Base-by-base conservation (phyloP, 2,888 invertebrate genomes). In the Drosophila cognata region DNA sequence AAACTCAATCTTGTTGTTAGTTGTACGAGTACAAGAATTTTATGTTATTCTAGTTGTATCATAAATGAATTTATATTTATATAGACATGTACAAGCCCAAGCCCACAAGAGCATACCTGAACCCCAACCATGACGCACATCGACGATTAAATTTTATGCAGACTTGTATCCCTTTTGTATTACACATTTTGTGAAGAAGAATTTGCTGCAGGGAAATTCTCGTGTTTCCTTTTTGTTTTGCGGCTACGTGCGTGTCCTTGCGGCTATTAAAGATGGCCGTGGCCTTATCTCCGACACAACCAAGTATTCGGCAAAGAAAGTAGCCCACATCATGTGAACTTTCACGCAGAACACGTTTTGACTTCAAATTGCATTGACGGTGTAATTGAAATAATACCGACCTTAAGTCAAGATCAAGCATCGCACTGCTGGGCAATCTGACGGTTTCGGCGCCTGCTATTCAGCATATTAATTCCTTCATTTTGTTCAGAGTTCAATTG, bases 391-490 rank as follows among this genome's bases (percentile, higher is more conserved):
- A 80, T 76, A 76, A 78, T 80, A 77, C 60, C 59, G 79, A 67
- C 70, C 53, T 59, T 25, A 60, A 43, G 41, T 52, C 61, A 28
- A 36, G 55, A 29, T 46, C 57, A 35, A 52, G 46, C 38, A 28
- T 31, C 31, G 7, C 33, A 41, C n/a, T 58, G 64, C 21, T 60
- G 21, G 50, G 21, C 38, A 56, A 57, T 73, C 38, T 46, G 53
- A 46, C 31, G 55, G 63, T 48, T 51, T 65, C 25, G 11, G 25
- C 36, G 57, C 29, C 59, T 71, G 76, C 72, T 50, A 41, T 57
- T 59, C 55, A 59, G 83, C 81, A 81, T 81, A 80, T 81, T 83
- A 81, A 81, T 82, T 71, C 69, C 72, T 77, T 81, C 74, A 81
- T 83, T 81, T 74, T 46, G 66, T 11, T 43, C 25, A 51, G 46